A percentile compares a stretch with the other conserved stretches of the same genome.
phyloP scores from a whole-genome alignment of 30 jellyfish, hydroid and myxozoan species.

The Hydractinia echinata region DNA sequence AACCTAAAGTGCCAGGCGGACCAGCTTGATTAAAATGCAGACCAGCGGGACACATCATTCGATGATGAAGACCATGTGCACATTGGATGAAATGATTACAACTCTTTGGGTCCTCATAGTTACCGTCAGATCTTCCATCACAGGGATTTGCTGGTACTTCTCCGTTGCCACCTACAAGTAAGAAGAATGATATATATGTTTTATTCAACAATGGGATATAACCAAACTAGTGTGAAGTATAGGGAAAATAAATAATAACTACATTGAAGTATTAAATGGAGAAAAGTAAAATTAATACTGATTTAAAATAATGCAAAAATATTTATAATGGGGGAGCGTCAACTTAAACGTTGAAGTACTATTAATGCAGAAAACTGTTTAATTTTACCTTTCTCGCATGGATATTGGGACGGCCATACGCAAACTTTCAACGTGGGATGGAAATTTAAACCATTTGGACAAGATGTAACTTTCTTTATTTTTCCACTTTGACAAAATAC shows the following conservation, averaged over 20 bases:
- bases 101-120: slow-evolving; percentile 10
- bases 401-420: not conserved
- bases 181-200: too few species aligned
- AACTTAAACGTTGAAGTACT: not conserved
- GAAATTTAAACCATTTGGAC: slow-evolving; percentile 7
- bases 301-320: too few species aligned
- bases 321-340: not conserved
- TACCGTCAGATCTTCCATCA: slow-evolving; percentile 6
- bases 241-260: too few species aligned
- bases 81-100: slow-evolving; percentile 12
- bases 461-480: not conserved
- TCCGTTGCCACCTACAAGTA: too few species aligned
- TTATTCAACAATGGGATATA: too few species aligned
- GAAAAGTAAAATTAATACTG: too few species aligned
- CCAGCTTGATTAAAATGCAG: slow-evolving; percentile 7
- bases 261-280: too few species aligned
- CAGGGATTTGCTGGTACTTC: not conserved
- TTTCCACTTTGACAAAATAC: not conserved
- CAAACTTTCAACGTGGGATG: slow-evolving; percentile 5
- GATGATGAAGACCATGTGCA: slow-evolving; percentile 16
- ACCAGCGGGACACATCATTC: slow-evolving; percentile 6
- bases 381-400: not conserved
- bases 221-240: too few species aligned
- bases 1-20: not conserved
- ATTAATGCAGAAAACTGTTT: not conserved